phyloP scores from a whole-genome alignment of 2,113 vertebrate species.

The Petrocephalus zakoni region DNA sequence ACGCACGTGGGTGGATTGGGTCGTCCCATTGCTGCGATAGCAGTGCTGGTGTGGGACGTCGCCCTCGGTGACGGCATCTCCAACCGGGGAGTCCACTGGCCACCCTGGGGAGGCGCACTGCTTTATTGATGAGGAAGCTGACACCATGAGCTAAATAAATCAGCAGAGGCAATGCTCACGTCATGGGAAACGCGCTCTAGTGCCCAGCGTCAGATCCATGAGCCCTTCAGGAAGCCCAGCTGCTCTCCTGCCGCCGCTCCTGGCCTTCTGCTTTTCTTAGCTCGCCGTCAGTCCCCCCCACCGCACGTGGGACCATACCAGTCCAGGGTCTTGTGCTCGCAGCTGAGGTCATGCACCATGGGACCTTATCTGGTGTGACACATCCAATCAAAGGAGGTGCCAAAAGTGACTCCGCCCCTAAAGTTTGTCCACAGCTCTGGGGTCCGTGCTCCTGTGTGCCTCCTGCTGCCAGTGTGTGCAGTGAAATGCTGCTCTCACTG shows the following conservation, averaged over 20 bases:
- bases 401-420: background rate
- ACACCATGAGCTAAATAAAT: background rate
- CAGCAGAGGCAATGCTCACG: background rate
- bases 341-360: background rate
- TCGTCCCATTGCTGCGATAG: background rate
- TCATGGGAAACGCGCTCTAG: background rate
- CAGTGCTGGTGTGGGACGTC: background rate
- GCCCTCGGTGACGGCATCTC: background rate
- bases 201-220: background rate
- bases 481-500: background rate
- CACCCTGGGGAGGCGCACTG: background rate
- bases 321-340: background rate
- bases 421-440: background rate
- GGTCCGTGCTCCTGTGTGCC: background rate
- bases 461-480: background rate
- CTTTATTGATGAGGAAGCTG: slow-evolving; percentile 4
- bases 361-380: background rate
- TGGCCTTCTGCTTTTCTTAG: background rate
- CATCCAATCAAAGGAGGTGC: background rate
- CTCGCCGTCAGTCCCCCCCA: no score
- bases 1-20: background rate
- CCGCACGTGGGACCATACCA: background rate
- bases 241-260: background rate
- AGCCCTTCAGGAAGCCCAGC: background rate
- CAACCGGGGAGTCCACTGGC: background rate